Base-by-base conservation (phyloP, 2,797 vertebrate species). In the Darevskia nairensis region DNA sequence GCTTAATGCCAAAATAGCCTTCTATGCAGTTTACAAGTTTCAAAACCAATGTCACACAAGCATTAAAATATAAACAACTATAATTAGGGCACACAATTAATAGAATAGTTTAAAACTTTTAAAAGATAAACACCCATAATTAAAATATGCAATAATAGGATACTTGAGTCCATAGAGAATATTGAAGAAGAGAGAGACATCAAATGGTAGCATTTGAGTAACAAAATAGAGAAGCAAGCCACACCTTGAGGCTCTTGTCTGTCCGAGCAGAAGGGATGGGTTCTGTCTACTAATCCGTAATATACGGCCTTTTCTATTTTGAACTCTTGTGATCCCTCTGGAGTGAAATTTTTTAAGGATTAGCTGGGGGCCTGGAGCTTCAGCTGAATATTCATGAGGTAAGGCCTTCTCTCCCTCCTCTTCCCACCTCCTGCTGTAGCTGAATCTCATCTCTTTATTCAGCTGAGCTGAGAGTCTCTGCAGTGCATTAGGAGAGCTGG, bases 161-260 rank as follows among this genome's bases (percentile, higher is more conserved):
- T 0, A 0, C 1, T 89, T 4, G 19, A 69, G 66, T 89, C 0
- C 0, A 2, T 27, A 80, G 88, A 27, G 0, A 25, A 46, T 86
- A 46, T 79, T 80, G 79, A 86, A 29, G 46, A 39, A 69, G 41
- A 35, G 69, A 64, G 35, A 17, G 21, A 23, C 46, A 8, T 76
- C 79, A 44, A 50, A 68, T 68, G 71, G 27, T 32, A 76, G n/a
- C 3, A 27, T 17, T 0, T 2, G 59, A 46, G 39, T 32, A 64
- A 75, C 69, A n/a, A 32, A 85, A 44, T n/a, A 39, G 66, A 81
- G 50, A 85, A 80, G 1, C 17, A 4, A 71, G 1, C 11, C 3
- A 3, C 11, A 1, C 2, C 4, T n/a, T 4, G 4, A 80, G 76
- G 21, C 59, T 2, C 21, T 23, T 9, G 32, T 0, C 13, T 78